Evolutionary conservation across 2,797 vertebrate genomes (phyloP).

Genomic region (Melanotaenia trifasciata): DNA sequence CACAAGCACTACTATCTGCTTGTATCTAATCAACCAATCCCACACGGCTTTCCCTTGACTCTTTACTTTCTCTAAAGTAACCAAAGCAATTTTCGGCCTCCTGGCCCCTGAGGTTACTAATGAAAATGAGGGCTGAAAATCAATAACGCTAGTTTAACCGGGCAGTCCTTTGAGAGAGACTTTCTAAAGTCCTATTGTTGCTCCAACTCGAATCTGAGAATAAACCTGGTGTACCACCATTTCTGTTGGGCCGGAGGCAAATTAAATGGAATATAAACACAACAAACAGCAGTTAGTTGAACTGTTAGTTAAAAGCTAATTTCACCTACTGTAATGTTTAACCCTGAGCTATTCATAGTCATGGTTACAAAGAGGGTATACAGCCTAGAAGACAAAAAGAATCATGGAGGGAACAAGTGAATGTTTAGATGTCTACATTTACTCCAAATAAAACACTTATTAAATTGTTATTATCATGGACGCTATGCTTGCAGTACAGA

Average conservation of each 20-base stretch:
- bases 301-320: slow-evolving; percentile 49
- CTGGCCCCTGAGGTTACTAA: slow-evolving; percentile 33
- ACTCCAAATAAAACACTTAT: not conserved
- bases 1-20: slow-evolving; percentile 59
- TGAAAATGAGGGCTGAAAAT: slow-evolving; percentile 65
- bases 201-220: slow-evolving; percentile 24
- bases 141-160: slow-evolving; percentile 62
- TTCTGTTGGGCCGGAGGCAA: slow-evolving; percentile 5
- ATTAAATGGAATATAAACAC: slow-evolving; percentile 22
- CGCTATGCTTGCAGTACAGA: not conserved
- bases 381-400: not conserved
- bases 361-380: slow-evolving; percentile 4
- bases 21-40: slow-evolving; percentile 58
- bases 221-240: not conserved
- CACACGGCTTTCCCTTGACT: slow-evolving; percentile 36
- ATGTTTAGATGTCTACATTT: not conserved
- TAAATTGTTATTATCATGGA: not conserved
- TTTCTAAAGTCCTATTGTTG: slow-evolving; percentile 24
- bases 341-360: slow-evolving; percentile 25
- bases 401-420: not conserved
- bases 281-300: slow-evolving; percentile 14
- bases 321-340: slow-evolving; percentile 55
- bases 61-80: slow-evolving; percentile 60
- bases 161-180: slow-evolving; percentile 35
- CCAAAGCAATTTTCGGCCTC: slow-evolving; percentile 54